Conservation (phyloP, 2,888 invertebrate genomes). For the Therioaphis trifolii region DNA sequence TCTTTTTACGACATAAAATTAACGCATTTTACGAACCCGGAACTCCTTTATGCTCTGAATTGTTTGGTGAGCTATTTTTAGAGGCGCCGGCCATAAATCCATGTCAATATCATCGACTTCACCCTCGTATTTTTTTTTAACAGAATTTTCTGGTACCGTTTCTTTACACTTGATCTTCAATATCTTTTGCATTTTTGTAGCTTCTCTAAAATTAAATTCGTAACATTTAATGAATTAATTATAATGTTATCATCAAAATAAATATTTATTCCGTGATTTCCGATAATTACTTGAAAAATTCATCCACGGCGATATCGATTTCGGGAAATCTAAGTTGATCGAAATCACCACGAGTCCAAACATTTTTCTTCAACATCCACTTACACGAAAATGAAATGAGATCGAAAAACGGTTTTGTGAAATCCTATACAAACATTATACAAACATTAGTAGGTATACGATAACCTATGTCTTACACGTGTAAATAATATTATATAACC, state of each 20-base stretch:
- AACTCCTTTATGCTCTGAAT: constrained; percentile 73
- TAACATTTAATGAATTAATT: too few species aligned
- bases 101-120: constrained; percentile 82
- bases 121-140: constrained; percentile 69
- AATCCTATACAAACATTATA: constrained; percentile 61
- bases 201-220: constrained; percentile 78
- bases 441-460: too few species aligned
- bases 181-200: constrained; percentile 82
- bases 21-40: constrained; percentile 69
- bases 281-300: constrained; percentile 73
- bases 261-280: too few species aligned
- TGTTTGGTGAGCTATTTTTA: constrained; percentile 76
- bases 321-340: constrained; percentile 82
- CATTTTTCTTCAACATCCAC: constrained; percentile 71
- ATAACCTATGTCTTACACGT: not conserved
- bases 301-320: constrained; percentile 84
- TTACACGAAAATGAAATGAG: constrained; percentile 69
- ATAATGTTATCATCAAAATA: too few species aligned
- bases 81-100: constrained; percentile 82
- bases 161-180: constrained; percentile 82
- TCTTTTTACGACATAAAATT: not conserved
- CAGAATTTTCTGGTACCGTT: constrained; percentile 78
- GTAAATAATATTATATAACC: not conserved
- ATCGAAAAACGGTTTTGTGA: constrained; percentile 69
- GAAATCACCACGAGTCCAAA: constrained; percentile 94